These are phyloP conservation scores for Pterois miles DNA, from an alignment of 2,797 vertebrate species.

Conservation along the genomic window DNA sequence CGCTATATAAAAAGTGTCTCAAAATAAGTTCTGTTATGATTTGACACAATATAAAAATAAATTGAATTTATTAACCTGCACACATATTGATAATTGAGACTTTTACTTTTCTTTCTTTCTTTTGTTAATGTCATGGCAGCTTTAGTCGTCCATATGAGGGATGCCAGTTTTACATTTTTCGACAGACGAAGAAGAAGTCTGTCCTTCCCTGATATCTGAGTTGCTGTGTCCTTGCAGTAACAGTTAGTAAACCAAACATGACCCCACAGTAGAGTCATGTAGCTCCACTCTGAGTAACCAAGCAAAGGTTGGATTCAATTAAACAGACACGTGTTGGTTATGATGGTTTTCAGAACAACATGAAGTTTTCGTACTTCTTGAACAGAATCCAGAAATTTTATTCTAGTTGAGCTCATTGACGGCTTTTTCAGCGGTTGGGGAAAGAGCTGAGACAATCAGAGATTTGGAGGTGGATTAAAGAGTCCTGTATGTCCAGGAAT, in stretches of 20 bases:
- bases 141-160: not conserved
- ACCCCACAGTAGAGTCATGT: not conserved
- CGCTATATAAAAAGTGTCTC: too few species aligned
- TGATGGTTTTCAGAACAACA: not conserved
- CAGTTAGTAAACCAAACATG: not conserved
- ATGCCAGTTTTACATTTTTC: not conserved
- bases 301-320: not conserved
- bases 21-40: too few species aligned
- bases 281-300: not conserved
- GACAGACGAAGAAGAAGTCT: not conserved
- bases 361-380: too few species aligned
- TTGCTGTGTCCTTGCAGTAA: not conserved
- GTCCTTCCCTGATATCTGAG: not conserved
- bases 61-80: accelerated
- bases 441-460: too few species aligned
- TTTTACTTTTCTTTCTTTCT: not conserved
- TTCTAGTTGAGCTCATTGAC: too few species aligned
- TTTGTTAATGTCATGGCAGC: not conserved
- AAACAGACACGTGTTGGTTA: not conserved
- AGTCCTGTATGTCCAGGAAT: too few species aligned
- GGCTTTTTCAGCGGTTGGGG: too few species aligned
- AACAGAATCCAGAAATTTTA: too few species aligned
- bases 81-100: not conserved
- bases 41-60: too few species aligned
- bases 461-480: too few species aligned